Evolutionary conservation across 2,797 vertebrate species (phyloP).

Genomic region (Phoxinus dragarum): DNA sequence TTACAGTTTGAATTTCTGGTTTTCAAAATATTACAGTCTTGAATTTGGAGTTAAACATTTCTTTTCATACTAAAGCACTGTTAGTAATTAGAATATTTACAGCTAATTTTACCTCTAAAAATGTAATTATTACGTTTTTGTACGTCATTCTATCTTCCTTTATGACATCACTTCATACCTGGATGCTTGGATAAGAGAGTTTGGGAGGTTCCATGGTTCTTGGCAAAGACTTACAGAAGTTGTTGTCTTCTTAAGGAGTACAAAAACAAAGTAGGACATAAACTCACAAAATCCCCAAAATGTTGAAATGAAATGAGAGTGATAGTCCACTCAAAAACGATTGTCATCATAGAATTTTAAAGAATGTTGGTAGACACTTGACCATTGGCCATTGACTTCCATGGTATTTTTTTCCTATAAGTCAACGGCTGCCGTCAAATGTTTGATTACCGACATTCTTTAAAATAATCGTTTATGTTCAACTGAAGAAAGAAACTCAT

Average conservation of each 20-base stretch:
- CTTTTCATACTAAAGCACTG: background rate
- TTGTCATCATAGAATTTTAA: too few relatives aligned
- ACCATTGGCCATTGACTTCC: too few relatives aligned
- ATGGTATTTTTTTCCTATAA: too few relatives aligned
- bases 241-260: slow-evolving; percentile 3
- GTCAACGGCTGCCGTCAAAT: too few relatives aligned
- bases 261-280: slow-evolving; percentile 10
- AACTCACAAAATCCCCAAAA: background rate
- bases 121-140: too few relatives aligned
- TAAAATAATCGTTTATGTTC: too few relatives aligned
- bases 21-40: background rate
- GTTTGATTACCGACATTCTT: too few relatives aligned
- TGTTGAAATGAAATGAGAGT: slow-evolving; percentile 49
- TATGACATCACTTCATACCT: slow-evolving; percentile 16
- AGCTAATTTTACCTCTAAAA: background rate
- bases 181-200: slow-evolving; percentile 9
- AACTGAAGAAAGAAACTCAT: background rate
- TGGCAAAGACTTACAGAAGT: slow-evolving; percentile 28
- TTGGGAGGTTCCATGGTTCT: slow-evolving; percentile 36
- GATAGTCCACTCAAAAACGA: background rate
- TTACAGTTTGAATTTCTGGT: background rate
- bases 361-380: background rate
- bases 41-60: background rate
- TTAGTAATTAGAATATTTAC: too few relatives aligned
- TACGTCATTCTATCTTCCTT: background rate